Base-by-base conservation (phyloP, 2,797 vertebrate genomes). In the Schizothorax lantsangensis region DNA sequence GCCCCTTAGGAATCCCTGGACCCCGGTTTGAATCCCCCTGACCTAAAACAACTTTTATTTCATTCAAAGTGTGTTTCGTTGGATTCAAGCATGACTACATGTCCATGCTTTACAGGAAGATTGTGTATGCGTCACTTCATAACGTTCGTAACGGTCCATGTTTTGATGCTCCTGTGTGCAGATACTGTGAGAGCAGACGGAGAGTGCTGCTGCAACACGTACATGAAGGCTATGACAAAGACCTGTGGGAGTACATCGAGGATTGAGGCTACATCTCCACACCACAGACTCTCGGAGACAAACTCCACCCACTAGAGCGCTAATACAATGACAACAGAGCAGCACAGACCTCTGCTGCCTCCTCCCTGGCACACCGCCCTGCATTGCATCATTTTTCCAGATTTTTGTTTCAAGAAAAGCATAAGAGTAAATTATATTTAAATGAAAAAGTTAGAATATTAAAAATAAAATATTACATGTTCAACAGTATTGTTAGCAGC, bases 231-330 rank as follows among this genome's bases (percentile, higher is more conserved):
- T 99, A 99, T 87, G 98, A 99, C 95, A 99, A 99, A 95, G 98
- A 99, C 95, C 98, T 99, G 96, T 99, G 98, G 98, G 98, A 99
- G 93, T 99, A 99, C 96, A 99, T 99, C 89, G 98, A 99, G 96
- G 98, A 99, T 97, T 99, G 97, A 99, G 96, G 92, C 93, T 93
- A 95, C 91, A 87, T 93, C 96, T 95, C 96, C 91, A 87, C 93
- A 92, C 93, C 94, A 95, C 91, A 88, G 94, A 96, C 95, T 95
- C 93, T 94, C 90, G n/a, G 89, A 88, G 94, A 95, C 96, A 96
- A 95, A 95, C 95, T 96, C 96, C 95, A 94, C 96, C 97, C 96
- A 96, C 96, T 96, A 96, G 97, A 98, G 96, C 96, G 96, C 97
- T 97, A 96, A 96, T 97, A 96, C 96, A 95, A 97, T 96, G 96